Conservation (phyloP, 2,888 invertebrate genomes). For the Patella caerulea region DNA sequence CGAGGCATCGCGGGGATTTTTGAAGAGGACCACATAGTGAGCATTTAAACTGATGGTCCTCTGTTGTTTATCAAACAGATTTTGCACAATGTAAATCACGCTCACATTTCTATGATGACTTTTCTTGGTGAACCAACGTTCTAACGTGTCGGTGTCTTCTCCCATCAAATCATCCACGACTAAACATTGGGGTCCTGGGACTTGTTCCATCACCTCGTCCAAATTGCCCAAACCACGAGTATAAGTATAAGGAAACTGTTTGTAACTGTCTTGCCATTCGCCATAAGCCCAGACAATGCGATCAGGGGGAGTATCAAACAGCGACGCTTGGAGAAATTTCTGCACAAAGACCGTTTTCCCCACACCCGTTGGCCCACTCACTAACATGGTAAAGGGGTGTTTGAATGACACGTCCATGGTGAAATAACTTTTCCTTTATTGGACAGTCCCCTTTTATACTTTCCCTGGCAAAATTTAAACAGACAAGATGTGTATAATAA, state of each 20-base stretch:
- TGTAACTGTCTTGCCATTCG: not conserved
- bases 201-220: not conserved
- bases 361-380: not conserved
- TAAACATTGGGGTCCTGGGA: not conserved
- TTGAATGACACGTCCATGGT: not conserved
- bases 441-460: not conserved
- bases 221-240: not conserved
- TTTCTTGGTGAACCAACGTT: slow-evolving; percentile 5
- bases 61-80: slow-evolving; percentile 13
- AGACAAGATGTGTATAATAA: too few species aligned
- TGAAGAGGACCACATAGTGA: slow-evolving; percentile 16
- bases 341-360: not conserved
- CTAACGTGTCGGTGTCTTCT: not conserved
- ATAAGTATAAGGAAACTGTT: not conserved
- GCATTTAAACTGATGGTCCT: slow-evolving; percentile 17
- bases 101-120: slow-evolving; percentile 20
- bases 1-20: too few species aligned
- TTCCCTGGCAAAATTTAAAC: not conserved
- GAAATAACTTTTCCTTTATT: not conserved
- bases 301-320: not conserved
- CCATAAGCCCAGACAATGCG: not conserved
- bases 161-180: slow-evolving; percentile 14
- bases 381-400: slow-evolving; percentile 1
- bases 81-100: slow-evolving; percentile 15
- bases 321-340: not conserved